phyloP scores from a whole-genome alignment of 1,140 invertebrate genomes.

The Mycetomoellerius zeteki region DNA sequence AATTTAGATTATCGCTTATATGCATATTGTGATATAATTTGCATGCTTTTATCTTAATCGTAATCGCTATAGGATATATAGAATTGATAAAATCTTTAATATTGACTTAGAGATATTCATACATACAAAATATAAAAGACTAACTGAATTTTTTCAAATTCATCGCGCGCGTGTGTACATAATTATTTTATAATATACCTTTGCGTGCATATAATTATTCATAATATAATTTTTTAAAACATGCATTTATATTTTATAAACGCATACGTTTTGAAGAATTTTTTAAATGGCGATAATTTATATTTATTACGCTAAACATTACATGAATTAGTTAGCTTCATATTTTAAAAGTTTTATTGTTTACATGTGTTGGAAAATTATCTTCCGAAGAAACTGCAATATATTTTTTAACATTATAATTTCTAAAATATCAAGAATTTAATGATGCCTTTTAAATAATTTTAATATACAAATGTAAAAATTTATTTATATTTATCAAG shows the following conservation, averaged over 20 bases:
- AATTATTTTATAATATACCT: neutral
- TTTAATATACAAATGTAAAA: neutral
- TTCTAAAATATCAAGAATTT: neutral
- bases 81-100: neutral
- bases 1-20: neutral
- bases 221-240: too few relatives aligned
- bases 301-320: neutral
- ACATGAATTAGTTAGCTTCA: neutral
- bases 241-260: neutral
- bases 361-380: neutral
- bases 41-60: conserved; percentile 7
- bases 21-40: conserved; percentile 36
- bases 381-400: neutral
- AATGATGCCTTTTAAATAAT: neutral
- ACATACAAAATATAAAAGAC: neutral
- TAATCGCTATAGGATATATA: neutral
- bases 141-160: conserved; percentile 3
- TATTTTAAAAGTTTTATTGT: neutral
- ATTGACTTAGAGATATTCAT: neutral
- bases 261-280: neutral
- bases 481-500: neutral
- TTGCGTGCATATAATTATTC: neutral
- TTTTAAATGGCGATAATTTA: neutral
- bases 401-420: neutral
- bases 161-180: neutral